Base-by-base conservation (phyloP, 2,888 invertebrate genomes). In the Mylabris sibirica region DNA sequence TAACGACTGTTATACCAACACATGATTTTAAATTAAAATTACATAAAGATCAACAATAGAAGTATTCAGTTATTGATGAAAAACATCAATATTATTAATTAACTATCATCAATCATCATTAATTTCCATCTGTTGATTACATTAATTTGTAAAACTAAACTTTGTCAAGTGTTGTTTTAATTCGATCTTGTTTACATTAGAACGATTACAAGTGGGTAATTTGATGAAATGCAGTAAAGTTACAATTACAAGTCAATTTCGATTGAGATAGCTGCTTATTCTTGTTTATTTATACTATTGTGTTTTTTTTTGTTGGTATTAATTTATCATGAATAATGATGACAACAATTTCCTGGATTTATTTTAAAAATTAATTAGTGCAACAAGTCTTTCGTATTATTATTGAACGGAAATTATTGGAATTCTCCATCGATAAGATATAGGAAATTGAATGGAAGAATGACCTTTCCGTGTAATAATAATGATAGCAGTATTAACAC, bases 201-300 rank as follows among this genome's bases (percentile, higher is more conserved):
- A 20, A 49, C 17, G 17, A 49, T 49, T 49, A 53, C 53, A 53
- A 53, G 12, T 53, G 22, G 53, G 24, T 53, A 53, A 53, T 53
- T 53, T 53, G 53, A 53, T 53, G 53, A 53, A 53, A 53, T 49
- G 20, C 20, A 44, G n/a, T 49, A 49, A 20, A 49, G 49, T 49
- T 49, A 49, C 49, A 20, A 49, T 49, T 49, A 49, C 41, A 44
- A 44, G 3, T 49, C 49, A 49, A 22, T 49, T 20, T 20, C n/a
- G 2, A 44, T 17, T 3, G n/a, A 44, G 6, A 44, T 44, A 44
- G n/a, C 44, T 34, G 5, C 5, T 14, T 8, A 44, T 17, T 44
- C 5, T 17, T 5, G 1, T 8, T 44, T 44, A 11, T 44, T 44
- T 3, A 12, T 14, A 12, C 9, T 34, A 6, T 9, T 35, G 35